A percentile compares a stretch with the other conserved stretches of the same genome.
Conservation (phyloP, 2,888 invertebrate genomes). For the Heliconius charithonia region DNA sequence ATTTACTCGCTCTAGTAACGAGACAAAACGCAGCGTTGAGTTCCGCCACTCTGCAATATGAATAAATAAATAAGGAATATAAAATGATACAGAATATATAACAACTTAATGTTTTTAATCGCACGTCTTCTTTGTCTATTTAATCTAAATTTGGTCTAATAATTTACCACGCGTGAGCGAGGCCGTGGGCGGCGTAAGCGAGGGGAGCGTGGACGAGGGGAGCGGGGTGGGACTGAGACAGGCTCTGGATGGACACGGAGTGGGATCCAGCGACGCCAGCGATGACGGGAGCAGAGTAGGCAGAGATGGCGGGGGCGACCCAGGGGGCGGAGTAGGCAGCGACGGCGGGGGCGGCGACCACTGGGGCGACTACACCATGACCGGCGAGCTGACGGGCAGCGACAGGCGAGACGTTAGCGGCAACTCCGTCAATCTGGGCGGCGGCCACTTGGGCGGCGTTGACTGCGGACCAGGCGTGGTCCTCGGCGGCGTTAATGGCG, state of each 20-base stretch:
- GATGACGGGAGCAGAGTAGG: constrained; percentile 40
- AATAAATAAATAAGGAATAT: background rate
- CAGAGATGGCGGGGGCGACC: constrained; percentile 50
- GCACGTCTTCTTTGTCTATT: constrained; percentile 74
- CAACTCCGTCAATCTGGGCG: constrained; percentile 76
- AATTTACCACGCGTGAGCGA: constrained; percentile 68
- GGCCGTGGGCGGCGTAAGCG: constrained; percentile 54
- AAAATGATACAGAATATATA: constrained; percentile 16
- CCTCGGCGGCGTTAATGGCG: constrained; percentile 78
- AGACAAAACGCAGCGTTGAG: background rate
- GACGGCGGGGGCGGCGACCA: constrained; percentile 47
- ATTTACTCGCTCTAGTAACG: background rate
- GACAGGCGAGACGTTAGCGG: constrained; percentile 75
- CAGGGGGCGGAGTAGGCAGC: constrained; percentile 51
- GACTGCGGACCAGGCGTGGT: constrained; percentile 77
- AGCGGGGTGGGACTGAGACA: constrained; percentile 74
- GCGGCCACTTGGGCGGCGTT: constrained; percentile 76
- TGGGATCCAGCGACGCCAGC: constrained; percentile 54
- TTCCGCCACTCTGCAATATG: background rate
- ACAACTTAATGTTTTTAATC: constrained; percentile 70
- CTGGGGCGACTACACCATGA: constrained; percentile 53
- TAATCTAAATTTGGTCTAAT: constrained; percentile 56
- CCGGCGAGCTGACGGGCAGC: constrained; percentile 76
- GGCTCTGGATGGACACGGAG: constrained; percentile 67
- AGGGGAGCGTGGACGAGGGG: constrained; percentile 62